Percentiles rank a stretch among this genome's conserved stretches.
phyloP scores from a whole-genome alignment of 2,888 invertebrate genomes.

The Apodemia zela region DNA sequence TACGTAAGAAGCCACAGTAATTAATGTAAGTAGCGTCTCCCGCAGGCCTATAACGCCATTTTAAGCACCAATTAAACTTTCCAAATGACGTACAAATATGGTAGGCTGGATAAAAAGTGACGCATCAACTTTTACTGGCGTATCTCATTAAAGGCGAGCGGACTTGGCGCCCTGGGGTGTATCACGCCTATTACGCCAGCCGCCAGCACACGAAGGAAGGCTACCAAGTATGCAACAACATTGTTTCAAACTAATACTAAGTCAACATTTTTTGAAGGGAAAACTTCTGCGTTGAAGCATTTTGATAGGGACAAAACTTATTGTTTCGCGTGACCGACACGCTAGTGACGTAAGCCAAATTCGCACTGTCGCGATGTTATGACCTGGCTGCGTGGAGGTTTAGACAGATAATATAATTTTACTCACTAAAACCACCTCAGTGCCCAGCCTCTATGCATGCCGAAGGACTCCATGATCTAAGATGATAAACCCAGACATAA shows the following conservation, averaged over 20 bases:
- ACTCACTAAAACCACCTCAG: too few species aligned
- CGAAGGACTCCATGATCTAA: too few species aligned
- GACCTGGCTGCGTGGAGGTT: too few species aligned
- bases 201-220: not conserved
- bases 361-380: too few species aligned
- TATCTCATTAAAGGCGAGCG: constrained; percentile 21
- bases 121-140: constrained; percentile 25
- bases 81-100: constrained; percentile 46
- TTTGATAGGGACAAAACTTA: too few species aligned
- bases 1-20: constrained; percentile 9
- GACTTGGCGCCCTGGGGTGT: constrained; percentile 27
- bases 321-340: too few species aligned
- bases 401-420: too few species aligned
- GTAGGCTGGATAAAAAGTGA: constrained; percentile 29
- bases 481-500: too few species aligned
- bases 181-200: constrained; percentile 30
- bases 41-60: constrained; percentile 31
- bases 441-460: too few species aligned
- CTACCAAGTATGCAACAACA: not conserved
- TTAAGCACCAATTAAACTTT: constrained; percentile 42
- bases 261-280: too few species aligned
- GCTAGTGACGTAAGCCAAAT: too few species aligned
- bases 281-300: too few species aligned
- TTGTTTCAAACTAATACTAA: not conserved
- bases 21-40: constrained; percentile 20